Evolutionary conservation across 2,888 invertebrate species (phyloP).

Genomic region (Brachycybe producta): DNA sequence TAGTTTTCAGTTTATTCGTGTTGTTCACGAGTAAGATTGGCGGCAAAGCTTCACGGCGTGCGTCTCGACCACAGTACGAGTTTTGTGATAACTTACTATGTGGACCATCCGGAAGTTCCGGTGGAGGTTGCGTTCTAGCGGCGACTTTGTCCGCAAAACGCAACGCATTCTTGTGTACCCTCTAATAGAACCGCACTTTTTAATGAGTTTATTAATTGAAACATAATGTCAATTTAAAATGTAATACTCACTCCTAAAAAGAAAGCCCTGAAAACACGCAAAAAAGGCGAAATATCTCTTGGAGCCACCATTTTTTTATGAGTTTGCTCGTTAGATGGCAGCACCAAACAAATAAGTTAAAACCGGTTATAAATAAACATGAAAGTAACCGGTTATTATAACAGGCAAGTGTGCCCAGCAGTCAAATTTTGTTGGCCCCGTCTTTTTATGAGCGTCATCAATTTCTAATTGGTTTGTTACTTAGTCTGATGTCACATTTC

Average conservation of each 20-base stretch:
- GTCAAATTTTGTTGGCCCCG: no score
- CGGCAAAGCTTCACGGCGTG: slow-evolving; percentile 58
- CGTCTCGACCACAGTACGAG: slow-evolving; percentile 74
- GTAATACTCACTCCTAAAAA: slow-evolving; percentile 17
- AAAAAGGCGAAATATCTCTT: slow-evolving; percentile 18
- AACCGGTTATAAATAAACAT: no score
- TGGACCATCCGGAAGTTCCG: slow-evolving; percentile 67
- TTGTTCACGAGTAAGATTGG: slow-evolving; percentile 43
- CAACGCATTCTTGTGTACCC: slow-evolving; percentile 37
- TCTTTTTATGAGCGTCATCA: no score
- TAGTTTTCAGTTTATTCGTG: not conserved
- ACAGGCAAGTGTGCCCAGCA: no score
- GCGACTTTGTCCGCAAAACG: slow-evolving; percentile 54
- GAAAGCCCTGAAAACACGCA: slow-evolving; percentile 12
- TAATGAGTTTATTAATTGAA: not conserved
- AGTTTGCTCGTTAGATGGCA: no score
- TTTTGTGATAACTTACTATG: slow-evolving; percentile 63
- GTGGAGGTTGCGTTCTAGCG: slow-evolving; percentile 66
- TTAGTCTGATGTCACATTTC: no score
- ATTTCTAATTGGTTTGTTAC: no score
- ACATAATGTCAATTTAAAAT: not conserved
- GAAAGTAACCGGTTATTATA: no score
- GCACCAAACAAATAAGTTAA: no score
- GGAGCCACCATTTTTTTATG: slow-evolving; percentile 5
- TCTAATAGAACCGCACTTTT: slow-evolving; percentile 7